Base-by-base conservation (phyloP, 2,888 invertebrate species). In the Apotomis capreana region DNA sequence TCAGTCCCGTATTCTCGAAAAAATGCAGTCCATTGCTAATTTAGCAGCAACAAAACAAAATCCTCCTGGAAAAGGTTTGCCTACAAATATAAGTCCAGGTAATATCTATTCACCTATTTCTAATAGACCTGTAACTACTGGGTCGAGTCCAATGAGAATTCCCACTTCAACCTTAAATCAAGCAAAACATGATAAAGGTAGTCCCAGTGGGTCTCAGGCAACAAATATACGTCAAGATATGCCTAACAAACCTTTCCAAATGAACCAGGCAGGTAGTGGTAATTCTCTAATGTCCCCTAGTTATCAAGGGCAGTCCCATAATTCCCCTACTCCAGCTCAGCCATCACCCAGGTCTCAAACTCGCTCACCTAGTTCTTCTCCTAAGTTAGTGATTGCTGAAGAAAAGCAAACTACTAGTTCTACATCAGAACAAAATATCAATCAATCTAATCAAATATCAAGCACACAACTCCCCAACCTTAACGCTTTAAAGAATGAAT, bases 11-110 rank as follows among this genome's bases (percentile, higher is more conserved):
- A 87, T 89, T 63, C 88, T 93, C 81, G 93, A 93, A 83, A 93
- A 92, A 55, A 94, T 94, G 93, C 93, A 94, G 75, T 91, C 93
- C 59, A 94, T 94, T 78, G 93, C 91, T 49, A 94, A 93, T 83
- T 85, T 94, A 70, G 93, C 93, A 72, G 93, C 92, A 68, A 93
- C 93, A 77, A 92, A 92, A 81, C 93, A 94, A 81, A 89, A 84
- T 78, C 82, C 91, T 46, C 84, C 91, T 52, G 78, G 86, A 52
- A 92, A 93, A 80, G 79, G 83, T 52, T 75, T 87, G 67, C 81
- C 90, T 69, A 71, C 84, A 64, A 78, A 81, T 72, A 83, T 89
- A 77, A 77, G 89, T 67, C 90, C 87, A 78, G 84, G 78, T 74
- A 85, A 84, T 81, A 79, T 85, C 70, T 92, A 89, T 82, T 82